Conservation (phyloP, 2,888 invertebrate genomes). For the Hirtodrosophila histrioides region DNA sequence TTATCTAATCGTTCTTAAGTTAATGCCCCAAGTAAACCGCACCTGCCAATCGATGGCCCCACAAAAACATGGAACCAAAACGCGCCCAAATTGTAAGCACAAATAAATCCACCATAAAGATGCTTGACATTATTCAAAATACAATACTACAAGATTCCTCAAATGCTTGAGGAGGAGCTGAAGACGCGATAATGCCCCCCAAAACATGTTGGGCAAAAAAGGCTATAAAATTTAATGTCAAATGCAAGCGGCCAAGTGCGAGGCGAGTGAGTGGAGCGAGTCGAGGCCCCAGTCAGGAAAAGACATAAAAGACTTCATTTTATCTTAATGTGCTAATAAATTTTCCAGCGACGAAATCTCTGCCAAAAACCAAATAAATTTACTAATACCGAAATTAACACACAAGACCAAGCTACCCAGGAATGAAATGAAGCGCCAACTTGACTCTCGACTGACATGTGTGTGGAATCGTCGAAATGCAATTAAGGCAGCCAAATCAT, state of each 20-base stretch:
- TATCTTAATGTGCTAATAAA: slow-evolving; percentile 84
- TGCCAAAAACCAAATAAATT: slow-evolving; percentile 80
- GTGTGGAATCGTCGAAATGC: slow-evolving; percentile 76
- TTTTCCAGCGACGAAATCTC: slow-evolving; percentile 79
- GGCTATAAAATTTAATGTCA: slow-evolving; percentile 76
- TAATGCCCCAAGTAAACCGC: slow-evolving; percentile 33
- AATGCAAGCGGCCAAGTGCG: slow-evolving; percentile 34
- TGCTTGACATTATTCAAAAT: slow-evolving; percentile 73
- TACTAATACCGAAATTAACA: slow-evolving; percentile 69
- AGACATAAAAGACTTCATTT: slow-evolving; percentile 78
- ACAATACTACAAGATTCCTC: slow-evolving; percentile 65
- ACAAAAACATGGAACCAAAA: slow-evolving; percentile 24
- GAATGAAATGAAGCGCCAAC: slow-evolving; percentile 72
- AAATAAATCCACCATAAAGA: slow-evolving; percentile 65
- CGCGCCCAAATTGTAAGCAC: slow-evolving; percentile 38
- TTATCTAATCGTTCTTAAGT: slow-evolving; percentile 21
- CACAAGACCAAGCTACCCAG: slow-evolving; percentile 27
- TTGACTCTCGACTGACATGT: slow-evolving; percentile 71
- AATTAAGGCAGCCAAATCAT: slow-evolving; percentile 67
- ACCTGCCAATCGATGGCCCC: slow-evolving; percentile 35
- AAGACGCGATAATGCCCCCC: slow-evolving; percentile 44
- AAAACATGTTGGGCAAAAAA: slow-evolving; percentile 60
- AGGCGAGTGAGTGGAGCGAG: slow-evolving; percentile 25
- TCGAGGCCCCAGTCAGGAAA: slow-evolving; percentile 27
- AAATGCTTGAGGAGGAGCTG: slow-evolving; percentile 52